Evolutionary conservation across 2,797 vertebrate genomes (phyloP).

Genomic region (Sebastes matsubarae): DNA sequence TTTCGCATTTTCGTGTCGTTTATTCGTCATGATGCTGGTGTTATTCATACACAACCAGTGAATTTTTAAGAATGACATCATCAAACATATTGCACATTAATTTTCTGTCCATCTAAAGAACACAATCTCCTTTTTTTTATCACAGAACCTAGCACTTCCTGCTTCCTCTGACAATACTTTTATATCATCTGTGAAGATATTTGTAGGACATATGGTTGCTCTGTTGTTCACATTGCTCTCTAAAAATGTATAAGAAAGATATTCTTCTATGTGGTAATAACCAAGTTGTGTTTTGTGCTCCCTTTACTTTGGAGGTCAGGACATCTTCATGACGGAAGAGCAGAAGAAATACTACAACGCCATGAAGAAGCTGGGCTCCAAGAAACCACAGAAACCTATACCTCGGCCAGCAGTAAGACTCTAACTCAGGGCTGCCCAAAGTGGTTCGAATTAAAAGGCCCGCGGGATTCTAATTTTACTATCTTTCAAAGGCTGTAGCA

Average conservation of each 20-base stretch:
- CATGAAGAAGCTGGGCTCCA: conserved; percentile 99
- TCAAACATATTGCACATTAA: background rate
- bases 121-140: background rate
- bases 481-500: no score
- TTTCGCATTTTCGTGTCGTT: no score
- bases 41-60: no score
- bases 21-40: no score
- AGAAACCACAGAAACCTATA: conserved; percentile 99
- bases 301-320: conserved; percentile 97
- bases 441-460: no score
- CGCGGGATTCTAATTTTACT: no score
- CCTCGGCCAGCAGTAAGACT: conserved; percentile 89
- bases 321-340: conserved; percentile 99
- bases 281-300: conserved; percentile 48
- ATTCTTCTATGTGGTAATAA: conserved; percentile 69
- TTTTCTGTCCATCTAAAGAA: background rate
- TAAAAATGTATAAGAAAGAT: background rate
- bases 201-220: background rate
- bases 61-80: no score
- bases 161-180: no score
- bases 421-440: no score
- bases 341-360: conserved; percentile 99
- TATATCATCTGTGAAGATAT: background rate
- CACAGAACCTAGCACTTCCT: no score
- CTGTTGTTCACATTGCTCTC: background rate